A percentile compares a stretch with the other conserved stretches of the same genome.
phyloP scores from a whole-genome alignment of 1,140 invertebrate genomes.

The Scaptomyza hsui region DNA sequence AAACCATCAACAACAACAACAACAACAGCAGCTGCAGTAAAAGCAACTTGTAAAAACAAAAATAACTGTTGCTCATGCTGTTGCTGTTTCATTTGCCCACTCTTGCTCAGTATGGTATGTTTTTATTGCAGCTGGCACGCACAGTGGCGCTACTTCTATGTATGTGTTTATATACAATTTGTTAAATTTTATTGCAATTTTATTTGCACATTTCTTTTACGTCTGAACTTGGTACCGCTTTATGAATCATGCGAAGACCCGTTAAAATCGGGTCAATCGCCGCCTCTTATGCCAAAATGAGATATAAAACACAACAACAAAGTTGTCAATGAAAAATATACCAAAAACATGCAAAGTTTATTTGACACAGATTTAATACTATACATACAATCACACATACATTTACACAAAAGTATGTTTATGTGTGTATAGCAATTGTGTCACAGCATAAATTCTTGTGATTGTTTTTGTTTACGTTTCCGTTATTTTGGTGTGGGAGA shows the following conservation, averaged over 20 bases:
- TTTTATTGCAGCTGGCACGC: conserved; percentile 58
- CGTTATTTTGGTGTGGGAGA: neutral
- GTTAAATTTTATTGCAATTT: conserved; percentile 61
- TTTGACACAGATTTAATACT: conserved; percentile 69
- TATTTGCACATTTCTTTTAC: conserved; percentile 49
- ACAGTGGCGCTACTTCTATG: conserved; percentile 14
- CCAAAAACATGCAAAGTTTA: conserved; percentile 77
- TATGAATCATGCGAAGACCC: conserved; percentile 63
- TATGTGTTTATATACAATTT: conserved; percentile 4
- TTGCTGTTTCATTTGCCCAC: conserved; percentile 28
- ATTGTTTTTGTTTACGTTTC: conserved; percentile 5
- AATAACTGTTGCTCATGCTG: conserved; percentile 33
- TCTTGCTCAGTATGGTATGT: conserved; percentile 37
- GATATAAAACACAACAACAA: conserved; percentile 46
- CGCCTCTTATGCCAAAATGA: conserved; percentile 37
- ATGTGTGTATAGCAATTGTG: conserved; percentile 12
- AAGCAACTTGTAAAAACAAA: conserved; percentile 16
- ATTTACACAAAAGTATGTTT: neutral
- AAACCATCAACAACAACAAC: conserved; percentile 33
- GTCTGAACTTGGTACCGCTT: conserved; percentile 75
- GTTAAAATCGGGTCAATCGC: conserved; percentile 62
- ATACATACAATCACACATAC: conserved; percentile 9
- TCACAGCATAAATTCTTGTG: conserved; percentile 10
- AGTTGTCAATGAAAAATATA: conserved; percentile 55
- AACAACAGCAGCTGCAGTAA: conserved; percentile 26